Conservation (phyloP, 2,113 vertebrate species). For the Morone chrysops region DNA sequence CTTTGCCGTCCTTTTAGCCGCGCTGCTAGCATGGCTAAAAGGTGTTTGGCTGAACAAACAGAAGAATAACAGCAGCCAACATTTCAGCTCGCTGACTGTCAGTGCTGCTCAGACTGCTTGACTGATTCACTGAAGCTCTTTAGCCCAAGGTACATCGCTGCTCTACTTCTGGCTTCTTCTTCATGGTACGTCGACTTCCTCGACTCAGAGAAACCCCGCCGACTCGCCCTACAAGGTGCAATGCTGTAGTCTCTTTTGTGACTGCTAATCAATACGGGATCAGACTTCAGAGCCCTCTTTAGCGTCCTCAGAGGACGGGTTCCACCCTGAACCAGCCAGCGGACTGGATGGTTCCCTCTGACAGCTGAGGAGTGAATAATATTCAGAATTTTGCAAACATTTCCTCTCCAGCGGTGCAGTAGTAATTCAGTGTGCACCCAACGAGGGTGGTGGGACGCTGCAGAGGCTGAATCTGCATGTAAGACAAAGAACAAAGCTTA, state of each 20-base stretch:
- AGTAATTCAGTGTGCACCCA: background rate
- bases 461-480: conserved; percentile 16
- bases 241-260: background rate
- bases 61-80: conserved; percentile 23
- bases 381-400: background rate
- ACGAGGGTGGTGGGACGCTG: background rate
- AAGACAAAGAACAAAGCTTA: conserved; percentile 21
- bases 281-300: background rate
- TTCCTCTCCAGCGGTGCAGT: conserved; percentile 10
- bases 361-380: background rate
- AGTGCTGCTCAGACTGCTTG: conserved; percentile 47
- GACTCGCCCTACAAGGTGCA: background rate
- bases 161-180: conserved; percentile 50
- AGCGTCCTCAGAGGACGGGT: background rate
- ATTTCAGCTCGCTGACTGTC: conserved; percentile 34
- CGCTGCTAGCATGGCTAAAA: background rate
- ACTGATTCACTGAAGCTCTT: conserved; percentile 54
- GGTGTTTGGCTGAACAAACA: background rate
- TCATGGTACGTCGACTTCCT: conserved; percentile 2
- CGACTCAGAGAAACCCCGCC: background rate
- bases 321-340: background rate
- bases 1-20: background rate
- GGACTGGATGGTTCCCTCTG: background rate
- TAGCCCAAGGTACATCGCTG: conserved; percentile 49
- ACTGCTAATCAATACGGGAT: background rate